Conservation (phyloP, 92 coral and sea anemone species). For the Phymanthus crucifer region DNA sequence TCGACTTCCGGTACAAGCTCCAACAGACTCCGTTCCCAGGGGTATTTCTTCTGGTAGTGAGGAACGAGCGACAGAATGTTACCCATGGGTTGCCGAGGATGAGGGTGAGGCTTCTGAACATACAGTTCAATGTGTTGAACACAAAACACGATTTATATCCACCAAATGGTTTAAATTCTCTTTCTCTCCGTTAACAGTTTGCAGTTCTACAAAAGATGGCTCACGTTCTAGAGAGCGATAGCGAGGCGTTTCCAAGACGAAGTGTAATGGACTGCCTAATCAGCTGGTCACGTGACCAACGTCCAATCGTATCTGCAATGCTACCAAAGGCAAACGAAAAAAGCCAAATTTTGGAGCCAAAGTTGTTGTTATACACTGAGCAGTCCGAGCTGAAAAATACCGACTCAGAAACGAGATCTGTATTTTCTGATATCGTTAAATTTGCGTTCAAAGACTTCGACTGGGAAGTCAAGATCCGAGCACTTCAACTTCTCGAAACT, state of each 20-base stretch:
- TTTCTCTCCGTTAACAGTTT: slow-evolving; percentile 41
- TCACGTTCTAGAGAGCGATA: slow-evolving; percentile 57
- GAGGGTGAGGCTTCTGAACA: too few species aligned
- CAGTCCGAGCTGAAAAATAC: background rate
- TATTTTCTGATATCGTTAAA: slow-evolving; percentile 14
- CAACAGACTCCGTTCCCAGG: too few species aligned
- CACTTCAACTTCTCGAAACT: slow-evolving; percentile 65
- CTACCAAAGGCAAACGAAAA: background rate
- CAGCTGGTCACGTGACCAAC: slow-evolving; percentile 55
- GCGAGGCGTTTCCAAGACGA: slow-evolving; percentile 92
- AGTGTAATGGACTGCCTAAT: slow-evolving; percentile 65
- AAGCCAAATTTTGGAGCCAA: background rate
- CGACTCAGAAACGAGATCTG: background rate
- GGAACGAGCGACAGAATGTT: too few species aligned
- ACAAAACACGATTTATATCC: too few species aligned
- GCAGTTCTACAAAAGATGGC: slow-evolving; percentile 53
- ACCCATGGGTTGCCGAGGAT: too few species aligned
- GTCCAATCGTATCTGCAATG: slow-evolving; percentile 42
- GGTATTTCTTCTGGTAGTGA: too few species aligned
- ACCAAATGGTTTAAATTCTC: too few species aligned
- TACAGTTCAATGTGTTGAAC: too few species aligned
- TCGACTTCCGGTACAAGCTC: too few species aligned
- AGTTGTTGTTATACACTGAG: background rate
- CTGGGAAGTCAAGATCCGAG: slow-evolving; percentile 96
- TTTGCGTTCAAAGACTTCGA: slow-evolving; percentile 78